Base-by-base conservation (phyloP, 1,140 invertebrate genomes). In the Saccostrea cuccullata region DNA sequence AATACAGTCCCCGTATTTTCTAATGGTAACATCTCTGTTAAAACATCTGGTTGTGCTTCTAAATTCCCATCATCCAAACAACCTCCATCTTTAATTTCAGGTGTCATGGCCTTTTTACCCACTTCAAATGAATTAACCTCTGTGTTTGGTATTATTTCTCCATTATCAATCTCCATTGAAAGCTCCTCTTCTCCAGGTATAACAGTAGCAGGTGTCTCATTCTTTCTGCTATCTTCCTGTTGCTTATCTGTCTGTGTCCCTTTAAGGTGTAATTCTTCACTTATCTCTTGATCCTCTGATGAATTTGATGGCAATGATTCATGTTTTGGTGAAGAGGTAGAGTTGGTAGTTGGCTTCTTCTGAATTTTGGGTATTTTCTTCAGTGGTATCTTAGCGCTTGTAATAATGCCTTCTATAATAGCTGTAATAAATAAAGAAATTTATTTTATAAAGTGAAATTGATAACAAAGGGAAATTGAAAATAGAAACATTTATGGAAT, bases 351-450 rank as follows among this genome's bases (percentile, higher is more conserved):
- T 67, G 60, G 60, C 70, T 77, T 23, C 26, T 77, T 77, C 26
- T 36, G 26, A 36, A 77, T 77, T 13, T 77, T 77, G 9, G 70
- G 70, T 30, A 77, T 77, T 36, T 77, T 77, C 70, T 77, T 77
- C 26, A 77, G 70, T 20, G 67, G 55, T 47, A 87, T 55, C 30
- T 87, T 36, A 56, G 56, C 36, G n/a, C 23, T 85, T 60, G 84
- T 85, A 30, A 85, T 40, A 23, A 85, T 85, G 84, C 84, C 84
- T 56, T 85, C 58, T 58, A 85, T 85, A 56, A 64, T 85, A 85
- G 58, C 84, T 85, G 56, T 5, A 84, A 84, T 20, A n/a, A 55
- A 84, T 2, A 26, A 55, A 17, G 17, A 5, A 8, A 77, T 77
- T 36, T 36, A 20, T 64, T 47, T 47, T 6, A 47, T 47, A 9